These are phyloP conservation scores for Nudaria mundana DNA, from an alignment of 2,888 invertebrate genomes.

Conservation along the genomic window DNA sequence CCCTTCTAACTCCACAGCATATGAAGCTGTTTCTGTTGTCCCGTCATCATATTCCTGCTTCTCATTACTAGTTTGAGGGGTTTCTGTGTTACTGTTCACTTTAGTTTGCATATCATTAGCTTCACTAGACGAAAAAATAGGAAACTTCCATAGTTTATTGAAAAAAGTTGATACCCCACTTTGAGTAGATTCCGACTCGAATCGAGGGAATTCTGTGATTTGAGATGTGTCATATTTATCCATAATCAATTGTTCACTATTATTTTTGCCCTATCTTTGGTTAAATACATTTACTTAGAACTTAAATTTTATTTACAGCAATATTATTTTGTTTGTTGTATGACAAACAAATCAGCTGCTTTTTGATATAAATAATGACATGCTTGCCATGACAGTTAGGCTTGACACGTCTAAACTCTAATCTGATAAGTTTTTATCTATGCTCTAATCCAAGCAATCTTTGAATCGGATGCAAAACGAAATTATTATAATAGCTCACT, in stretches of 20 bases:
- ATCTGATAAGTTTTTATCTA: too few species aligned
- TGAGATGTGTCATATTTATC: slow-evolving; percentile 73
- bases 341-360: too few species aligned
- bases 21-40: slow-evolving; percentile 59
- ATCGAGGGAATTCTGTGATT: slow-evolving; percentile 78
- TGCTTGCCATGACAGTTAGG: too few species aligned
- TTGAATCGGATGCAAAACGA: too few species aligned
- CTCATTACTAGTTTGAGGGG: slow-evolving; percentile 38
- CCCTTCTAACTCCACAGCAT: slow-evolving; percentile 84
- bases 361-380: too few species aligned
- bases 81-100: slow-evolving; percentile 40
- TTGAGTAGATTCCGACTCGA: slow-evolving; percentile 88
- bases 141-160: slow-evolving; percentile 87
- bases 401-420: too few species aligned
- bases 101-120: slow-evolving; percentile 48
- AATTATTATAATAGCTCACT: too few species aligned
- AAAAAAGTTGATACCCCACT: slow-evolving; percentile 87
- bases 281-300: slow-evolving; percentile 21
- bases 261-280: slow-evolving; percentile 4
- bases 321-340: too few species aligned
- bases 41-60: slow-evolving; percentile 47
- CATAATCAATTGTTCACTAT: slow-evolving; percentile 40
- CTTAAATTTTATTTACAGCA: too few species aligned
- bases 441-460: too few species aligned
- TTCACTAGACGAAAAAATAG: slow-evolving; percentile 77